Evolutionary conservation across 2,888 invertebrate species (phyloP), one percentile per base, ranked within the genome.

Genomic region (Euspilapteryx auroguttella): DNA sequence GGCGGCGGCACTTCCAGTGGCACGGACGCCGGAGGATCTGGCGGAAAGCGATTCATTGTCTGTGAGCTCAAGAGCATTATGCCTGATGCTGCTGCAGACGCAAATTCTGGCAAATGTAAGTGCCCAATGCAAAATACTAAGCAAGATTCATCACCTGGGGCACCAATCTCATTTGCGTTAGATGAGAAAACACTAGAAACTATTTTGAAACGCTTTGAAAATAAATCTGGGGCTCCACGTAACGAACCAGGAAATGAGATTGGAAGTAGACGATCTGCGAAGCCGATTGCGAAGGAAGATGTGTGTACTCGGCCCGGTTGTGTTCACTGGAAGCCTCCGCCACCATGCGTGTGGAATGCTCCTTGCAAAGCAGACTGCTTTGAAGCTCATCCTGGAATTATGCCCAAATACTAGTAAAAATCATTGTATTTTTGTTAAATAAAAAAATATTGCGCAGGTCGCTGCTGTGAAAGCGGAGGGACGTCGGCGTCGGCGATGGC

Each of bases 311-410:
- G 61, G 36, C 49, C 50, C 9, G 63, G 58, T 27, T 71, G 65
- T 38, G 40, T 69, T 11, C 64, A 65, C 38, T 66, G 64, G 55
- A 45, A 65, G 38, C 65, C 68, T 13, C 66, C 71, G 31, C 52
- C 65, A 32, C 68, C 66, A 10, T 71, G 68, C 36, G 46, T 65
- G 26, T 69, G 66, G 63, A 50, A 69, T 36, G 45, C 49, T 25
- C 69, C 71, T 27, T 73, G 69, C 38, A 68, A 64, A 46, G 69
- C 69, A 1, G 69, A 68, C 38, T 68, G 68, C 44, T 69, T 68
- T 28, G 65, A 68, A 36, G 45, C 64, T 17, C 55, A 41, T 2
- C 49, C 50, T 13, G 55, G 53, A 14, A 51, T 57, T 24, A 55
- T 53, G 32, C 58, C 59, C 6, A n/a, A n/a, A n/a, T n/a, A n/a